Base-by-base conservation (phyloP, 2,113 vertebrate genomes). In the Tragelaphus strepsiceros region DNA sequence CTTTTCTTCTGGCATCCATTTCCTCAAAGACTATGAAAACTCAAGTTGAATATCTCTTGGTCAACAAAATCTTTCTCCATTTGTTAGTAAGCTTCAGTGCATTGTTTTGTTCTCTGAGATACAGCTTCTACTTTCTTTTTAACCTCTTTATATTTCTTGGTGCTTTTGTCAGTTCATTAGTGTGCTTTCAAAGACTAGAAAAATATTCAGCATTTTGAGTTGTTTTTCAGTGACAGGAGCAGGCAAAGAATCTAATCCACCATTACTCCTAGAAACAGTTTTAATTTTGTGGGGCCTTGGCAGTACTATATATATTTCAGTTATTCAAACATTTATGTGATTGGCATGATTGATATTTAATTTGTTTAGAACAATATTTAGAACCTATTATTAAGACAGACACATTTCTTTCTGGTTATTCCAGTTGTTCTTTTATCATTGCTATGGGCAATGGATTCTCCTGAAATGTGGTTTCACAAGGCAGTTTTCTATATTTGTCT, bases 401-500 rank as follows among this genome's bases (percentile, higher is more conserved):
- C 77, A 5, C 51, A 96, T 96, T 92, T 95, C 71, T 61, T 35
- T 97, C 95, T 71, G 85, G 67, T 71, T 71, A 14, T 67, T 97
- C 95, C 7, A 64, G 78, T 39, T 51, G 94, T 81, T 96, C 46
- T 61, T 98, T 97, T 97, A 62, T 97, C 83, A 87, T 64, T 67
- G 35, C 19, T 96, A 15, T 96, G 77, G 78, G 58, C 85, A 97
- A 84, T 98, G n/a, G 14, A 96, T 78, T 14, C 91, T 91, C 12
- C 56, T 95, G 90, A 93, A 97, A 97, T 15, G 43, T 26, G 97
- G 59, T 49, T 97, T 98, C 77, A 71, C n/a, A 80, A 97, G 53
- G 43, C 22, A 91, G 28, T 98, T 98, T 98, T 93, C 97, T 97
- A 1, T 89, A 96, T 98, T 98, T 98, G 58, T 95, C 91, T 97